A percentile compares a stretch with the other conserved stretches of the same genome.
phyloP scores from a whole-genome alignment of 2,113 vertebrate genomes.

The Calyptomena viridis region DNA sequence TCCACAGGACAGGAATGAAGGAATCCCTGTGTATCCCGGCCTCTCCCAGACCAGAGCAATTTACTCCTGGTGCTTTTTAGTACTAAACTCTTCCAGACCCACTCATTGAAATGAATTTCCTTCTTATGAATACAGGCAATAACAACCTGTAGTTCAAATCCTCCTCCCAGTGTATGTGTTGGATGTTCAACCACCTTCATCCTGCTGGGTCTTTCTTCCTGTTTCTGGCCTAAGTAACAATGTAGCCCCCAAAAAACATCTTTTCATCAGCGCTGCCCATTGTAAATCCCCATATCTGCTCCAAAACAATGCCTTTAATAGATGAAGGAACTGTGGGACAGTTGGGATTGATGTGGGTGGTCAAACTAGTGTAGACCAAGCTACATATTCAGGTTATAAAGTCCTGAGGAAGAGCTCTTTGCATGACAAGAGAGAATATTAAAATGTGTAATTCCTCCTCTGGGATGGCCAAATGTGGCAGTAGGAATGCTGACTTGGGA shows the following conservation, averaged over 20 bases:
- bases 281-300: background rate
- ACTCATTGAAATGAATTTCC: background rate
- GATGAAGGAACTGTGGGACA: background rate
- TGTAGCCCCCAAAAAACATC: background rate
- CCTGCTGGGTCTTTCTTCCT: background rate
- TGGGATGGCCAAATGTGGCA: background rate
- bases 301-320: background rate
- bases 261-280: background rate
- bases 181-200: background rate
- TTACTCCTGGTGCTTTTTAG: background rate
- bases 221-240: background rate
- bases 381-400: background rate
- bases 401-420: background rate
- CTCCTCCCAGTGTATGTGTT: background rate
- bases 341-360: background rate
- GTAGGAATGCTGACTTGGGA: background rate
- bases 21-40: accelerated
- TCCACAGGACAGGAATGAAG: background rate
- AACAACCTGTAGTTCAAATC: too few relatives aligned
- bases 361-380: background rate
- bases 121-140: background rate
- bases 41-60: background rate
- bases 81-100: background rate
- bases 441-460: background rate
- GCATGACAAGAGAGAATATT: background rate